phyloP scores from a whole-genome alignment of 2,113 vertebrate species.

The Aramus guarauna region DNA sequence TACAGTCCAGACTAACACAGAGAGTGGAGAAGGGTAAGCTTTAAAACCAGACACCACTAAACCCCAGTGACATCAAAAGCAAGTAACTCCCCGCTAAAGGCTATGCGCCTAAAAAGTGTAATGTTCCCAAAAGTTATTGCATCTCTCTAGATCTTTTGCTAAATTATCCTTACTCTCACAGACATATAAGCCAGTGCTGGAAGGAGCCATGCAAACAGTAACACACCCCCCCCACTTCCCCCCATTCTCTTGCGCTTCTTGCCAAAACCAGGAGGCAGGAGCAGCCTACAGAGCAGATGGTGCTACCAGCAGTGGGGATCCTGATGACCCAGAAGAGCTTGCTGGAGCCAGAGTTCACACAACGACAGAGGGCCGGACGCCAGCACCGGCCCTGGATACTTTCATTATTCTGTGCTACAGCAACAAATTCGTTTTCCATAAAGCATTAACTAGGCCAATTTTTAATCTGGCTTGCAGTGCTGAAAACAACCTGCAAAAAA shows the following conservation, averaged over 20 bases:
- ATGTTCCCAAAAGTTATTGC: background rate
- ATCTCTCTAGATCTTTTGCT: background rate
- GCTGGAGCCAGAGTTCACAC: background rate
- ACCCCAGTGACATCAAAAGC: background rate
- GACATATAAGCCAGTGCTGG: background rate
- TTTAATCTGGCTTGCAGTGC: slow-evolving; percentile 20
- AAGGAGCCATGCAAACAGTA: background rate
- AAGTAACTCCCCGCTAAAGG: background rate
- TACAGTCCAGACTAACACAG: background rate
- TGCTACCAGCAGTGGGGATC: background rate
- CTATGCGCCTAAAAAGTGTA: background rate
- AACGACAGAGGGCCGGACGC: background rate
- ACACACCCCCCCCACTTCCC: background rate
- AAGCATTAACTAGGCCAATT: background rate
- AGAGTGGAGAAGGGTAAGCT: background rate
- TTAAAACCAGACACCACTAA: slow-evolving; percentile 10
- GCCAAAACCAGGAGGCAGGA: background rate
- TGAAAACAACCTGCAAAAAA: slow-evolving; percentile 76
- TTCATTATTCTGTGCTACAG: background rate
- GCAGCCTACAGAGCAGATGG: background rate
- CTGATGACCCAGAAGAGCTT: background rate
- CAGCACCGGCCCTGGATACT: background rate
- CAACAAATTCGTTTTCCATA: slow-evolving; percentile 59
- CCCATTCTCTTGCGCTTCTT: background rate
- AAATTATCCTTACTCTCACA: background rate